Base-by-base conservation (phyloP, 2,113 vertebrate species). In the Dolichotis patagonum region DNA sequence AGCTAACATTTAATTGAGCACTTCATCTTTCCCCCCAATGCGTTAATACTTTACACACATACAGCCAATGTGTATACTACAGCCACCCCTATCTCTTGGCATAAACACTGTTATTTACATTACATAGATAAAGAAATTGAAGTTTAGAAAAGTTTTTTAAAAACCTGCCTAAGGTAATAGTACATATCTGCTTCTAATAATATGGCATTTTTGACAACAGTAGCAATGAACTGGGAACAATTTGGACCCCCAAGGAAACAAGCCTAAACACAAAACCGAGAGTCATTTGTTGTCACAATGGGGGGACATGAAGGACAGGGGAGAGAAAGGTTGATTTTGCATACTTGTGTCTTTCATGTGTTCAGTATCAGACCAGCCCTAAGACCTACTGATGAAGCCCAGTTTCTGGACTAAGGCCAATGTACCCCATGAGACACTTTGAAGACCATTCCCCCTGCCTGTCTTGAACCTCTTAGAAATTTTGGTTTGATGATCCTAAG, bases 11-110 rank as follows among this genome's bases (percentile, higher is more conserved):
- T 78, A 86, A 69, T 58, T 56, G 75, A 81, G 24, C 38, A 88
- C 82, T 90, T 83, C 77, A 84, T 97, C 88, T 91, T 91, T 28
- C 46, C 46, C 41, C n/a, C 35, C 54, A 60, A 83, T 28, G 20
- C n/a, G 73, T 80, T 86, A 86, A 86, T 30, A 84, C 46, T 92
- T 69, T 17, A 56, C 3, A 17, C 62, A 80, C 7, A 28, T 22
- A 58, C 2, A 71, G 86, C 58, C 85, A 46, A 52, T 54, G 83
- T 62, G 24, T 81, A 58, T 46, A 83, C 69, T 54, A 71, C 1
- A 60, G 69, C 65, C 30, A n/a, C 60, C 38, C 71, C 80, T 19
- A 46, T 85, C 26, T 92, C 78, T 62, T 17, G 43, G n/a, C 13
- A 41, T 20, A 71, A 22, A 78, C 41, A 67, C 17, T 24, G 43